Base-by-base conservation (phyloP, 2,888 invertebrate species). In the Neria commutata region DNA sequence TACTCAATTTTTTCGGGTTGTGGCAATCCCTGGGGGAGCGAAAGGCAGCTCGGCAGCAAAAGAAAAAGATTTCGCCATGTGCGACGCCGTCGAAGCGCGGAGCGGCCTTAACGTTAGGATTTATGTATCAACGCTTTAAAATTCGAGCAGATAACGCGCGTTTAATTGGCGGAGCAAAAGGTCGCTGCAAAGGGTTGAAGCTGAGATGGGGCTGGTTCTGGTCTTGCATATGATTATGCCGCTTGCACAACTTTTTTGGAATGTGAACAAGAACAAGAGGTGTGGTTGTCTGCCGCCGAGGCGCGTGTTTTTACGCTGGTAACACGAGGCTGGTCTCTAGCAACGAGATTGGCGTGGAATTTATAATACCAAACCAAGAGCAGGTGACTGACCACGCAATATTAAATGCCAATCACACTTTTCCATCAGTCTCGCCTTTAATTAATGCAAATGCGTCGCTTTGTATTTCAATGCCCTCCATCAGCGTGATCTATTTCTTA, bases 101-200 rank as follows among this genome's bases (percentile, higher is more conserved):
- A 65, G 70, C 68, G 24, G 69, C 68, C 69, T 72, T 71, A 73
- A 70, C 71, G 66, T 64, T 70, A 76, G 76, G 76, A 77, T 77
- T 77, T 77, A 77, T 77, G 76, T 75, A 76, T 76, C 75, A 77
- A 77, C 77, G 77, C 77, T 77, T 77, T 76, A 76, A 76, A 77
- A 72, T 75, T 75, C 70, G 68, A 60, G 61, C 70, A 77, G 77
- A 77, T 77, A 76, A 77, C 76, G 77, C 69, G 70, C 73, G 69
- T 77, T 77, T 77, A 76, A 77, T 77, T 77, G 73, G 74, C 37
- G 63, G 58, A 23, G 21, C 5, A n/a, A 14, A 40, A 17, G 40
- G 40, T 4, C 17, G 40, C 23, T 17, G 11, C 19, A n/a, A 14
- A 33, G 19, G 10, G 17, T 17, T 49, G 25, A 24, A 42, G 52